phyloP scores from a whole-genome alignment of 2,888 invertebrate species.

The Leptothorax acervorum region DNA sequence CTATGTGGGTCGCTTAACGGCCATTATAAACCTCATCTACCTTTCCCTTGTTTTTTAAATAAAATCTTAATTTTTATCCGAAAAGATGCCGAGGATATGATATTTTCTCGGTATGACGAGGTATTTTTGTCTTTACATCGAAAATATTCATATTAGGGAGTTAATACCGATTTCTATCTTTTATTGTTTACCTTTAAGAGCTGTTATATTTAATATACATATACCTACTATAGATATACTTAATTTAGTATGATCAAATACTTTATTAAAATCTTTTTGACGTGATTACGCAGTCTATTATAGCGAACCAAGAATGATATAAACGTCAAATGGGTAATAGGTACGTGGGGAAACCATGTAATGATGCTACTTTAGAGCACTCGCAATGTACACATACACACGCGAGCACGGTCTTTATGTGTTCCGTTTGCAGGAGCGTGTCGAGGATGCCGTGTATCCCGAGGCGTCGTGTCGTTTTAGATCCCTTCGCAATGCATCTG shows the following conservation, averaged over 20 bases:
- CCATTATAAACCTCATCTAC: not conserved
- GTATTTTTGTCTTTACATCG: not conserved
- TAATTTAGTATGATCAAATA: not conserved
- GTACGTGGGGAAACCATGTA: constrained; percentile 10
- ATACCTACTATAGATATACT: not conserved
- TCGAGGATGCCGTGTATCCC: constrained; percentile 22
- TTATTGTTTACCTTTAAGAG: not conserved
- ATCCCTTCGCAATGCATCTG: constrained; percentile 20
- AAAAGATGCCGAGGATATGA: not conserved
- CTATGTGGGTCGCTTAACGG: constrained; percentile 33
- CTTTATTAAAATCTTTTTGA: not conserved
- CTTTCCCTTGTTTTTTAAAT: not conserved
- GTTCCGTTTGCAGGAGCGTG: constrained; percentile 40
- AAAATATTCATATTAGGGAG: not conserved
- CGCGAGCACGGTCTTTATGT: not conserved
- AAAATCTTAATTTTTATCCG: not conserved
- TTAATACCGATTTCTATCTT: not conserved
- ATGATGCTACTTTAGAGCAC: constrained; percentile 24
- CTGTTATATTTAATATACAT: not conserved
- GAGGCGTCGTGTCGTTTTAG: constrained; percentile 40
- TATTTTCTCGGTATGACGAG: not conserved
- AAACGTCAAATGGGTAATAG: constrained; percentile 24
- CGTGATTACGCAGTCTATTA: not conserved
- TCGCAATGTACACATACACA: not conserved
- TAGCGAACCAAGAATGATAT: not conserved